Evolutionary conservation across 2,888 invertebrate species (phyloP).

Genomic region (Sinelater perroti): DNA sequence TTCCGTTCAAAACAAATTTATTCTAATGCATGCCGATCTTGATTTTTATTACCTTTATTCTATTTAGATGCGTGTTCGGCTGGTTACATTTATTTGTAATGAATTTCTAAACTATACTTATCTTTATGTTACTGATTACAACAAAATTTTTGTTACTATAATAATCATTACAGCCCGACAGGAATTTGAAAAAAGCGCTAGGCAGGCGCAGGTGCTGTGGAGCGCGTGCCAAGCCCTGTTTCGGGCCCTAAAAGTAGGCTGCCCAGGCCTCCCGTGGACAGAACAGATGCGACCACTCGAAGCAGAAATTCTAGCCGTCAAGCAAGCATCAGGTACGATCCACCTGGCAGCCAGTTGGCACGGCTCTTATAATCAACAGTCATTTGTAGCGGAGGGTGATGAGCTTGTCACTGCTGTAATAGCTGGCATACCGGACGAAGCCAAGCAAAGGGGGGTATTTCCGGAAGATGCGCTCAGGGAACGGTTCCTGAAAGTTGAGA

Average conservation of each 20-base stretch:
- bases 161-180: constrained; percentile 69
- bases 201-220: constrained; percentile 90
- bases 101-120: too few species aligned
- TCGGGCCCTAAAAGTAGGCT: constrained; percentile 74
- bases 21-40: too few species aligned
- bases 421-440: constrained; percentile 79
- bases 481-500: constrained; percentile 83
- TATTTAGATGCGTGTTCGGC: too few species aligned
- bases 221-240: constrained; percentile 90
- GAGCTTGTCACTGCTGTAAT: constrained; percentile 82
- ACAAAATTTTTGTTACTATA: too few species aligned
- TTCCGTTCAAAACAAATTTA: too few species aligned
- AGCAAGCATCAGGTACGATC: constrained; percentile 76
- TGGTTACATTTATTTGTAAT: too few species aligned
- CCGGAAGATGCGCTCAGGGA: constrained; percentile 88
- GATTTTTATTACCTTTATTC: too few species aligned
- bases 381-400: constrained; percentile 72
- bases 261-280: constrained; percentile 65
- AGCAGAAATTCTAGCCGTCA: constrained; percentile 77
- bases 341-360: background rate
- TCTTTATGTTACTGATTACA: too few species aligned
- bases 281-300: constrained; percentile 70
- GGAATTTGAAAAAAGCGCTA: constrained; percentile 76
- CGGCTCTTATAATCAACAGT: too few species aligned
- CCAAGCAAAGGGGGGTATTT: constrained; percentile 82